Conservation (phyloP, 2,888 invertebrate genomes). For the Acholoe squamosa region DNA sequence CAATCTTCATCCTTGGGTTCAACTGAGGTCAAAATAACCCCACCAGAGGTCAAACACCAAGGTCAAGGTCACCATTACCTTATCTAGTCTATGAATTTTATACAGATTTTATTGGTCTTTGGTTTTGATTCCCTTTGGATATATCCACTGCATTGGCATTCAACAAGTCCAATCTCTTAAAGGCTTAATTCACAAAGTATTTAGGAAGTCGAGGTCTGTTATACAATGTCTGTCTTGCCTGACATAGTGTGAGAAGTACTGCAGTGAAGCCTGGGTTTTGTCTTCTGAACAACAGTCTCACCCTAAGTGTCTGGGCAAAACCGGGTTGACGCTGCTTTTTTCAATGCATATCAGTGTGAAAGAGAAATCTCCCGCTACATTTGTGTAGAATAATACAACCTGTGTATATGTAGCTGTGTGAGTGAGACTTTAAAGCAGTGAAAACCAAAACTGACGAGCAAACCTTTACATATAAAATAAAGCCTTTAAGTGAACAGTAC, state of each 20-base stretch:
- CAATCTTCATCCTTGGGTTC: not conserved
- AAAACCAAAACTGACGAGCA: not conserved
- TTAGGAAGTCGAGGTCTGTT: slow-evolving; percentile 40
- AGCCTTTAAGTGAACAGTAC: not conserved
- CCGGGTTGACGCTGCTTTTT: not conserved
- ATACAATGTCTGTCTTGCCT: slow-evolving; percentile 12
- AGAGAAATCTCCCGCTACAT: no score
- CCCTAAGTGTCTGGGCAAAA: not conserved
- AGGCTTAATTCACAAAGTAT: not conserved
- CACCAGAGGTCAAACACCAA: slow-evolving; percentile 28
- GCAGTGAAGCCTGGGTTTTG: not conserved
- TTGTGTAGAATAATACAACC: not conserved
- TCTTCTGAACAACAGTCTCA: not conserved
- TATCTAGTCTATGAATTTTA: not conserved
- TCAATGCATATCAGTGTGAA: not conserved
- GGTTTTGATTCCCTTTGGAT: not conserved
- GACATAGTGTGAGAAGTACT: not conserved
- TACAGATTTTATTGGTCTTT: not conserved
- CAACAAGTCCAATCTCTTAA: slow-evolving; percentile 5
- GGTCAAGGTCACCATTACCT: slow-evolving; percentile 54
- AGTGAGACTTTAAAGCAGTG: no score
- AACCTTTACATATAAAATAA: not conserved
- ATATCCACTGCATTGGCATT: not conserved
- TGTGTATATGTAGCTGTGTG: not conserved
- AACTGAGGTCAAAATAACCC: slow-evolving; percentile 3